phyloP scores from a whole-genome alignment of 1,140 invertebrate genomes.

The Nasonia giraulti region DNA sequence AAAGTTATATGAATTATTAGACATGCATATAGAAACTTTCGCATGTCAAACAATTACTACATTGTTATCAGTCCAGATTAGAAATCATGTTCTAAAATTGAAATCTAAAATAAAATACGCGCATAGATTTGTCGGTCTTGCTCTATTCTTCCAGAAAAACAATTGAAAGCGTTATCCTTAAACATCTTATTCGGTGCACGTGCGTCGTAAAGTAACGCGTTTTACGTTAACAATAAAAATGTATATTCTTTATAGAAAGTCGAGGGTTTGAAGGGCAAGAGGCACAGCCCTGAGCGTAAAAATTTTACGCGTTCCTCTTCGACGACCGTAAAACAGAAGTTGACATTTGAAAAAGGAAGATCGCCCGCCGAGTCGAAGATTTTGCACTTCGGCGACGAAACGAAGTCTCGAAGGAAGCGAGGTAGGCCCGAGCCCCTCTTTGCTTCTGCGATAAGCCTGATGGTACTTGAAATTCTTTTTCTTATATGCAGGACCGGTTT shows the following conservation, averaged over 20 bases:
- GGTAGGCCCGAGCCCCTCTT: not conserved
- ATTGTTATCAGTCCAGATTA: too few relatives aligned
- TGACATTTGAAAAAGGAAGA: constrained; percentile 23
- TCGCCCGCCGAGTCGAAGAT: not conserved
- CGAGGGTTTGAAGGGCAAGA: not conserved
- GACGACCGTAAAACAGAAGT: constrained; percentile 18
- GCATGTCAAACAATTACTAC: too few relatives aligned
- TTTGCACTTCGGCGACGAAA: not conserved
- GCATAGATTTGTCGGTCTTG: too few relatives aligned
- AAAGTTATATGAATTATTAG: too few relatives aligned
- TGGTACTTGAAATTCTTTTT: not conserved
- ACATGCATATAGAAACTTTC: too few relatives aligned
- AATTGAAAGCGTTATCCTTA: too few relatives aligned
- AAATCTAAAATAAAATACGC: too few relatives aligned
- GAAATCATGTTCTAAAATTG: too few relatives aligned
- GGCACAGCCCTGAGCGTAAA: not conserved
- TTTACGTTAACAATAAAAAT: too few relatives aligned
- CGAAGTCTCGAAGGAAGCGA: not conserved
- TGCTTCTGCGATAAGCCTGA: not conserved
- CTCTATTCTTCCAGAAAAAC: too few relatives aligned
- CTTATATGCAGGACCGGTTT: not conserved
- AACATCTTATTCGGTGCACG: too few relatives aligned
- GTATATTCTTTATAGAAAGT: not conserved
- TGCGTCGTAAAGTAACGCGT: too few relatives aligned
- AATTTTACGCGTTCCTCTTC: not conserved